Base-by-base conservation (phyloP, 2,113 vertebrate genomes). In the Chrysemys picta region DNA sequence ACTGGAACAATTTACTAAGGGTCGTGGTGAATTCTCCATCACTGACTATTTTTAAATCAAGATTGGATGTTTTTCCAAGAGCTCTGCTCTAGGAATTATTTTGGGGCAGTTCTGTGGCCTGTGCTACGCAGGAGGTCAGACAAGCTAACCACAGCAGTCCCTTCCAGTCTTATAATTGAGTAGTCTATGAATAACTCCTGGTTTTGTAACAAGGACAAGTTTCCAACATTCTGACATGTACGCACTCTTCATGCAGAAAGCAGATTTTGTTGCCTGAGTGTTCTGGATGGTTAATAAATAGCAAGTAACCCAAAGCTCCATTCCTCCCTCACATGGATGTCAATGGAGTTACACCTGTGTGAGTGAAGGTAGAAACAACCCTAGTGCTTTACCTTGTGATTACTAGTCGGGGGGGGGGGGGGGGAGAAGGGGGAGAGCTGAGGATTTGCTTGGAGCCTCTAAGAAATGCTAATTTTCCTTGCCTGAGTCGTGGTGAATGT, bases 401-500 rank as follows among this genome's bases (percentile, higher is more conserved):
- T 75, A 38, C 3, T 75, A 42, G 38, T 42, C 17, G 13, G 72
- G 38, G 10, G 19, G 38, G 12, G n/a, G 19, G 69, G 12, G n/a
- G 19, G 38, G 12, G n/a, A 21, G 38, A 0, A 4, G 42, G 19
- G 72, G 12, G n/a, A 21, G 38, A 0, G 0, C 89, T 12, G 82
- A 88, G 57, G 88, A 65, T 96, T 72, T 90, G 57, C 35, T 0
- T 16, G 29, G 93, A 93, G 84, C 80, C 54, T 76, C 88, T 24
- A 5, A 76, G 91, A 10, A 2, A 0, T 29, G 84, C 80, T n/a
- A 21, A 35, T 22, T 81, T 53, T n/a, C 80, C 80, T 80, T 25
- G 56, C 45, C 4, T 12, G 3, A 3, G 1, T 91, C 93, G 78
- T 84, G 92, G 95, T 94, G 96, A 97, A 97, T 6, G 35, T 92